Percentiles rank a stretch among this genome's conserved stretches.
phyloP scores from a whole-genome alignment of 2,797 vertebrate species.

The Oryzias sinensis region DNA sequence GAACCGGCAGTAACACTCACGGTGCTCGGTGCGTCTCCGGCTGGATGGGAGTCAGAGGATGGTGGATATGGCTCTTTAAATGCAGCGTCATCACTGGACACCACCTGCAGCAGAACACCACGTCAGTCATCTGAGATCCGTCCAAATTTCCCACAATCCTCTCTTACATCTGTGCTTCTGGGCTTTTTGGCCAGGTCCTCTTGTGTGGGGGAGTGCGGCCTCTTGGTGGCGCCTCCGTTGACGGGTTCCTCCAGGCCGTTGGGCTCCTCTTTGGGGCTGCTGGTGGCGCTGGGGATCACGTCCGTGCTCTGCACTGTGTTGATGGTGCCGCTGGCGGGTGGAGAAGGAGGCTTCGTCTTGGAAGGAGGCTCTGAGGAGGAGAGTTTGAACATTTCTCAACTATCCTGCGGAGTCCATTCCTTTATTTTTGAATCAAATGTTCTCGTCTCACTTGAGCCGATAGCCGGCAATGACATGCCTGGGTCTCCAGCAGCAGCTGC shows the following conservation, averaged over 20 bases:
- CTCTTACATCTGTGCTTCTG: constrained; percentile 66
- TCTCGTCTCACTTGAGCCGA: constrained; percentile 50
- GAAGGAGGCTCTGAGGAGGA: constrained; percentile 67
- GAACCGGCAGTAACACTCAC: constrained; percentile 47
- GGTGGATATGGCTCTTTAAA: constrained; percentile 81
- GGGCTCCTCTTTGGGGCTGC: constrained; percentile 65
- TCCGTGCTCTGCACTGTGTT: constrained; percentile 13
- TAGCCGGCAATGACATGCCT: constrained; percentile 60
- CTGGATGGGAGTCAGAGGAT: constrained; percentile 67
- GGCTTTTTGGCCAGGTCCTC: constrained; percentile 77
- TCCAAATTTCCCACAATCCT: neutral
- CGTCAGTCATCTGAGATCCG: neutral
- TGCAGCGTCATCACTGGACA: constrained; percentile 68
- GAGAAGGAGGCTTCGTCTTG: constrained; percentile 60
- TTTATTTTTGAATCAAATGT: constrained; percentile 11
- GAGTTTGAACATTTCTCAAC: constrained; percentile 1
- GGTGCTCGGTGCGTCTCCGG: constrained; percentile 52
- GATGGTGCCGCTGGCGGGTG: constrained; percentile 45
- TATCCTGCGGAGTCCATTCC: neutral
- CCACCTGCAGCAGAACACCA: constrained; percentile 41
- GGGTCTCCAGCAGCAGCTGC: constrained; percentile 43
- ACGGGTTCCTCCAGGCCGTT: constrained; percentile 59
- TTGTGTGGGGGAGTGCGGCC: constrained; percentile 69
- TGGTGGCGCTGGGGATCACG: constrained; percentile 37
- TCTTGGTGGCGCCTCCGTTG: constrained; percentile 65